phyloP scores from a whole-genome alignment of 2,888 invertebrate genomes.

The Limnephilus rhombicus region DNA sequence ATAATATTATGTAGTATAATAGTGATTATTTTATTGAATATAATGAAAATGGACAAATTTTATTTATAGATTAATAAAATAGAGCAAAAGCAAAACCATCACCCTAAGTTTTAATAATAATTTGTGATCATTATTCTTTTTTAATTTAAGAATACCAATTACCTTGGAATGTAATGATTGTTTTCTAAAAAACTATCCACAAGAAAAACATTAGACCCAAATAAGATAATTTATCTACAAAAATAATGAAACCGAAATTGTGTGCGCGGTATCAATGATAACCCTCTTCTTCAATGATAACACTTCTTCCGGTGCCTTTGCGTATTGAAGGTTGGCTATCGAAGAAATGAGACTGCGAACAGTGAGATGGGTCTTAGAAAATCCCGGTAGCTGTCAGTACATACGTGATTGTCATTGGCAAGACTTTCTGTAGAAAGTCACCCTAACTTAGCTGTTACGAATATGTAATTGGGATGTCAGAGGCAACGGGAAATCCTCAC shows the following conservation, averaged over 20 bases:
- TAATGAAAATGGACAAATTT: constrained; percentile 40
- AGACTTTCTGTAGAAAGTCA: too few species aligned
- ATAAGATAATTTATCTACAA: not conserved
- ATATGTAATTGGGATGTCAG: too few species aligned
- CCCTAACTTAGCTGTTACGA: too few species aligned
- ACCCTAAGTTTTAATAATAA: not conserved
- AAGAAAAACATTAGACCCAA: not conserved
- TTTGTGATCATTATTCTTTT: not conserved
- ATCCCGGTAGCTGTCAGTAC: too few species aligned
- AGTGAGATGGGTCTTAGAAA: too few species aligned
- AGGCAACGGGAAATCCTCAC: too few species aligned
- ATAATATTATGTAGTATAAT: constrained; percentile 19
- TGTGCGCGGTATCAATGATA: not conserved
- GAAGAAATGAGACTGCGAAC: too few species aligned
- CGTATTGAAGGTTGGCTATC: not conserved
- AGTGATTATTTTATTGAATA: not conserved
- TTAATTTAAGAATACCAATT: not conserved
- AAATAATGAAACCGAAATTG: not conserved
- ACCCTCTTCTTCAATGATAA: not conserved
- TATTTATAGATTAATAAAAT: constrained; percentile 11
- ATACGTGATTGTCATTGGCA: not conserved
- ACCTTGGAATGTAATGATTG: not conserved
- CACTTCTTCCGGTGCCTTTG: not conserved
- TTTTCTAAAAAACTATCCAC: not conserved
- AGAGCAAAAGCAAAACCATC: constrained; percentile 34